These are phyloP conservation scores for Rana temporaria DNA, from an alignment of 2,113 vertebrate genomes.

Conservation along the genomic window DNA sequence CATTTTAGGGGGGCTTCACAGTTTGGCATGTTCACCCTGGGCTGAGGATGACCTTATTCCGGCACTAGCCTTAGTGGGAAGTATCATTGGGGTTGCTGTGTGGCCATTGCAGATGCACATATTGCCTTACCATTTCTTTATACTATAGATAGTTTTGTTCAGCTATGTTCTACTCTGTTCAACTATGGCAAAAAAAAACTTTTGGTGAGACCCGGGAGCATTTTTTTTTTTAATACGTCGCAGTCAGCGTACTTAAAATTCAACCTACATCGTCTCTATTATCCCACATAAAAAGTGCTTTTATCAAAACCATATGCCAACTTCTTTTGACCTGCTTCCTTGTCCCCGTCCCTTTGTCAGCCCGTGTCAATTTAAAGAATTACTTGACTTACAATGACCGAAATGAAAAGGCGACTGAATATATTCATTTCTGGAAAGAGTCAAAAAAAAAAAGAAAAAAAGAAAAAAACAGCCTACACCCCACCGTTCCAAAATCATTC, in stretches of 20 bases:
- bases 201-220: neutral
- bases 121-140: too few relatives aligned
- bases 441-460: conserved; percentile 79
- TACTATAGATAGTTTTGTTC: too few relatives aligned
- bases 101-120: too few relatives aligned
- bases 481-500: conserved; percentile 91
- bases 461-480: conserved; percentile 86
- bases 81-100: too few relatives aligned
- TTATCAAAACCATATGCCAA: conserved; percentile 92
- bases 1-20: too few relatives aligned
- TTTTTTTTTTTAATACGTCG: neutral
- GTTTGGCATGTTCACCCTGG: too few relatives aligned
- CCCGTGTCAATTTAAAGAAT: conserved; percentile 97
- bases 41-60: too few relatives aligned
- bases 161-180: too few relatives aligned
- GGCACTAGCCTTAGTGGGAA: too few relatives aligned
- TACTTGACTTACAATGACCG: conserved; percentile 97
- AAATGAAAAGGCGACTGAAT: conserved; percentile 96
- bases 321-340: conserved; percentile 96
- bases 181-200: neutral
- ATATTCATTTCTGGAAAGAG: conserved; percentile 95
- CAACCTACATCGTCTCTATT: conserved; percentile 73
- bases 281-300: conserved; percentile 89
- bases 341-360: conserved; percentile 91
- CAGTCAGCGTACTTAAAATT: conserved; percentile 74